Base-by-base conservation (phyloP, 2,797 vertebrate genomes). In the Crocidura indochinensis region DNA sequence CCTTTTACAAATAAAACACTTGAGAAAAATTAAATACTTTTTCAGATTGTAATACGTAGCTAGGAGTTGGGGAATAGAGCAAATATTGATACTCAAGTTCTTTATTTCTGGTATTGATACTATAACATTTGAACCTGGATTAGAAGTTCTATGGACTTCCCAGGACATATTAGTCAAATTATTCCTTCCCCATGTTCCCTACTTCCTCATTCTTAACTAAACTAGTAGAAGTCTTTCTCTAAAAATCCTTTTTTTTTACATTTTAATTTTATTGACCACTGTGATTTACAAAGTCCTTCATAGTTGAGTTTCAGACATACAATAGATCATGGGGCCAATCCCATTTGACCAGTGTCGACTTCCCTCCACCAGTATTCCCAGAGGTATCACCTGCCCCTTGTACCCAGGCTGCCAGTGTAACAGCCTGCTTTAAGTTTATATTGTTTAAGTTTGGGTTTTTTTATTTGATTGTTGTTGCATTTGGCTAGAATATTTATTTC, bases 11-110 rank as follows among this genome's bases (percentile, higher is more conserved):
- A 29, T 51, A 10, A 78, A 71, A 4, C 60, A 71, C 73, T 49
- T 81, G 51, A 77, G 11, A 4, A 8, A 80, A 85, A 82, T 87
- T 64, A 67, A 76, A 29, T 87, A 72, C 62, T 87, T 71, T 51
- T 7, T 81, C 27, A 51, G 14, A 15, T 10, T 86, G 6, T 75
- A 29, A 74, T 12, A 81, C 6, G 7, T 65, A 51, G 11, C 7
- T 65, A 11, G 10, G 7, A 2, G 64, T 27, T 29, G 4, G 11
- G 15, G 24, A 38, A 1, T 6, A 79, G 6, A 77, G 2, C 12
- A 78, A 76, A 12, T 10, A 49, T 15, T 46, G 51, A 8, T 27
- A 0, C 8, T 74, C 20, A 29, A 10, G 38, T 14, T 11, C n/a
- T 38, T 87, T 10, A n/a, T 6, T 19, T 47, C 56, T 88, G 10